A percentile compares a stretch with the other conserved stretches of the same genome.
phyloP scores from a whole-genome alignment of 2,888 invertebrate species.

The Drosophila nigritarsus region DNA sequence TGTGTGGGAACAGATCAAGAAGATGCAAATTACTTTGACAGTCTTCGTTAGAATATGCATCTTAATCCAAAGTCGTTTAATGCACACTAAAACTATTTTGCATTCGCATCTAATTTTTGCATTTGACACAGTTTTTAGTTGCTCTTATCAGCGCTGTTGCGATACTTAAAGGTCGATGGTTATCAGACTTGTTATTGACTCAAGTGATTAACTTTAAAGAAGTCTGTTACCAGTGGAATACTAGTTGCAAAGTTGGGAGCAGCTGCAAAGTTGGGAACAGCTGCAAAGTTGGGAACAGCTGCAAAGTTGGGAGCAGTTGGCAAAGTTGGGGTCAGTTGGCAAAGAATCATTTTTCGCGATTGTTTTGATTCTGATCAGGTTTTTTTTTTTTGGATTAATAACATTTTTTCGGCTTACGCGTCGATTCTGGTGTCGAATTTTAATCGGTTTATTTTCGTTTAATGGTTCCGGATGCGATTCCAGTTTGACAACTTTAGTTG shows the following conservation, averaged over 20 bases:
- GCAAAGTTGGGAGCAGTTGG: not conserved
- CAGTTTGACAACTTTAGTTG: not conserved
- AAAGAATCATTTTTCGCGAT: not conserved
- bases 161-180: not conserved
- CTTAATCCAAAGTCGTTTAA: not conserved
- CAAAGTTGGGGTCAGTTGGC: not conserved
- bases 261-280: not conserved
- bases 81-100: constrained; percentile 4
- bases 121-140: constrained; percentile 11
- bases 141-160: constrained; percentile 26
- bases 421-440: not conserved
- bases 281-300: not conserved
- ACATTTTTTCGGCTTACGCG: not conserved
- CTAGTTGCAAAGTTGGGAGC: not conserved
- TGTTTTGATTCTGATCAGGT: not conserved
- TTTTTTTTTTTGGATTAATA: not conserved
- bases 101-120: not conserved
- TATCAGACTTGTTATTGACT: constrained; percentile 10
- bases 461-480: not conserved
- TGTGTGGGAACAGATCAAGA: not conserved
- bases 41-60: constrained; percentile 3
- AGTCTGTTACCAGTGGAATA: not conserved
- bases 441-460: not conserved
- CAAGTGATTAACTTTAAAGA: not conserved
- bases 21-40: not conserved